Conservation (phyloP, 2,113 vertebrate genomes). For the Ascaphus truei region DNA sequence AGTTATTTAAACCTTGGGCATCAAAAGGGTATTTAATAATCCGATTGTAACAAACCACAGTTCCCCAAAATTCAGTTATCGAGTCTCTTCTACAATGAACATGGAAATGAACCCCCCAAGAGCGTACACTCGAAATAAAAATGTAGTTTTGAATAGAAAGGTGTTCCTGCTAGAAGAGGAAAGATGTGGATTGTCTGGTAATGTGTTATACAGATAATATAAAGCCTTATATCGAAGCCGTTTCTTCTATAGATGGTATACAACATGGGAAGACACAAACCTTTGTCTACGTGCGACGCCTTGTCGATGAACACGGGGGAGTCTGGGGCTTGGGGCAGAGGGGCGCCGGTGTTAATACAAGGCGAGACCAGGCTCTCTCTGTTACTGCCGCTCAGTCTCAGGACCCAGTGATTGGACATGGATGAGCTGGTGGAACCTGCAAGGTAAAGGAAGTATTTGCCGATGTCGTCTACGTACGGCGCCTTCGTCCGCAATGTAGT, state of each 20-base stretch:
- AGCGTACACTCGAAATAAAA: not conserved
- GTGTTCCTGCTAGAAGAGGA: too few relatives aligned
- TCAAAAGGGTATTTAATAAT: too few relatives aligned
- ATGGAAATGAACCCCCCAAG: not conserved
- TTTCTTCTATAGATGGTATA: too few relatives aligned
- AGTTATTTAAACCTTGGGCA: too few relatives aligned
- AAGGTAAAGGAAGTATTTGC: not conserved
- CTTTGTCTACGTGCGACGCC: slow-evolving; percentile 53
- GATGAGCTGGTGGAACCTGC: slow-evolving; percentile 78
- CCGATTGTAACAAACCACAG: not conserved
- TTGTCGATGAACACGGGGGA: slow-evolving; percentile 57
- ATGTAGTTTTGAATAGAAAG: too few relatives aligned
- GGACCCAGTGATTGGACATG: slow-evolving; percentile 79
- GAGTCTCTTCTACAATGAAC: too few relatives aligned
- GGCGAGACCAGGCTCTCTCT: slow-evolving; percentile 61
- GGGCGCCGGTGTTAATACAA: slow-evolving; percentile 54
- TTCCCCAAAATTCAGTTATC: too few relatives aligned
- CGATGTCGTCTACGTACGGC: too few relatives aligned
- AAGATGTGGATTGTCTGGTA: not conserved
- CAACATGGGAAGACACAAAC: too few relatives aligned
- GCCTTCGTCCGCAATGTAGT: too few relatives aligned
- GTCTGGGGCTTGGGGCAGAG: slow-evolving; percentile 55
- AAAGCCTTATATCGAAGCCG: not conserved
- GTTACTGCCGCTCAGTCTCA: slow-evolving; percentile 63
- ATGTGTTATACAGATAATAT: not conserved